Percentiles rank a stretch among this genome's conserved stretches.
Conservation (phyloP, 2,113 vertebrate genomes). For the Pithys albifrons region DNA sequence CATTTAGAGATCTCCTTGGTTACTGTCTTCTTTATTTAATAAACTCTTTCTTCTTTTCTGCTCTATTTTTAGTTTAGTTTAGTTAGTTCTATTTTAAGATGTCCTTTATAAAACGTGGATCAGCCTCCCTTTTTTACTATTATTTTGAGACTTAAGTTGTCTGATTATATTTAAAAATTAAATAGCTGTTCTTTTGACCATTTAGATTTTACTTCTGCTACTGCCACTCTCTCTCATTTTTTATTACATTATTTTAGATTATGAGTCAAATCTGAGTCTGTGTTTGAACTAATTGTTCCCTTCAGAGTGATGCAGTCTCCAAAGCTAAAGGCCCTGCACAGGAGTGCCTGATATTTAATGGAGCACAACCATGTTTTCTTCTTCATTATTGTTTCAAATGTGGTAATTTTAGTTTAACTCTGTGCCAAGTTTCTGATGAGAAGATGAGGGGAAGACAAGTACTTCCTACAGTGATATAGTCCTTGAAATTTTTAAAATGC, state of each 20-base stretch:
- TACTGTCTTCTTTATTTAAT: neutral
- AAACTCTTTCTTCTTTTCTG: neutral
- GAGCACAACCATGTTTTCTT: neutral
- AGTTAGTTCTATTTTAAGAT: neutral
- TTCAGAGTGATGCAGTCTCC: neutral
- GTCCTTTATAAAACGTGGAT: neutral
- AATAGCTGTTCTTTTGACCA: neutral
- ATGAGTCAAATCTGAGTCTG: neutral
- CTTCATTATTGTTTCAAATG: neutral
- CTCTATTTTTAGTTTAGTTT: neutral
- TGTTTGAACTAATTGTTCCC: neutral
- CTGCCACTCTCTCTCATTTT: neutral
- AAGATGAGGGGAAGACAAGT: neutral
- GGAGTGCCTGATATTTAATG: neutral
- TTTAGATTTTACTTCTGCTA: neutral
- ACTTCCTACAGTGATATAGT: neutral
- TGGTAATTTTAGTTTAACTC: neutral
- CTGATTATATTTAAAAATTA: neutral
- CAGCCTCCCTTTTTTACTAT: neutral
- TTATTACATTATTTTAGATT: neutral
- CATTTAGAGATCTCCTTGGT: neutral
- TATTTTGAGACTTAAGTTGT: neutral
- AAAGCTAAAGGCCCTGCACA: neutral
- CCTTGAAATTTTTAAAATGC: neutral
- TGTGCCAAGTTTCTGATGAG: neutral